A percentile compares a stretch with the other conserved stretches of the same genome.
These are phyloP conservation scores for Lamellibrachia luymesi DNA, from an alignment of 1,140 invertebrate species.

Conservation along the genomic window DNA sequence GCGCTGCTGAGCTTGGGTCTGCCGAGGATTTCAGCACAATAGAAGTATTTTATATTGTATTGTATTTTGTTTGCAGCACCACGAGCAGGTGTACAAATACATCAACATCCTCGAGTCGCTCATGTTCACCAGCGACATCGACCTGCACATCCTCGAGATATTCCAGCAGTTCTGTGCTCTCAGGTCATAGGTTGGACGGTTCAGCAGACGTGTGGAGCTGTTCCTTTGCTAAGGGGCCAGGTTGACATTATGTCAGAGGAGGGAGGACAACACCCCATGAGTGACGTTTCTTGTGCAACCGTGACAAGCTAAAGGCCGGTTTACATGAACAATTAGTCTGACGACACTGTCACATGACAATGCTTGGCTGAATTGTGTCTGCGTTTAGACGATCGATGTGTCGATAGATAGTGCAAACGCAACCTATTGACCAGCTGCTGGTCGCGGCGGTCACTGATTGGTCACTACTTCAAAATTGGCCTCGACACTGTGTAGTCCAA, in stretches of 20 bases:
- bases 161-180: constrained; percentile 95
- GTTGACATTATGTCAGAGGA: neutral
- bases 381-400: too few species aligned
- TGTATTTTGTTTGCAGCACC: constrained; percentile 68
- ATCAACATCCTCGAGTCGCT: constrained; percentile 90
- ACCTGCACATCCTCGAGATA: constrained; percentile 92
- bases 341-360: too few species aligned
- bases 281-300: neutral
- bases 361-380: too few species aligned
- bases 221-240: neutral
- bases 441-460: too few species aligned
- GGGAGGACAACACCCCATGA: neutral
- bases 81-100: constrained; percentile 97
- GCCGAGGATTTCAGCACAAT: too few species aligned
- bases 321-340: too few species aligned
- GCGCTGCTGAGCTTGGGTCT: too few species aligned
- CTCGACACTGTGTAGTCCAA: too few species aligned
- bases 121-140: constrained; percentile 93
- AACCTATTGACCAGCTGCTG: too few species aligned
- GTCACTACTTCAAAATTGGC: too few species aligned
- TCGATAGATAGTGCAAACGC: too few species aligned
- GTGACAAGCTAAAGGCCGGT: neutral
- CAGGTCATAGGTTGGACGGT: constrained; percentile 42
- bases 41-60: too few species aligned
- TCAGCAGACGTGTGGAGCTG: neutral